Evolutionary conservation across 2,113 vertebrate genomes (phyloP).

Genomic region (Lates calcarifer): DNA sequence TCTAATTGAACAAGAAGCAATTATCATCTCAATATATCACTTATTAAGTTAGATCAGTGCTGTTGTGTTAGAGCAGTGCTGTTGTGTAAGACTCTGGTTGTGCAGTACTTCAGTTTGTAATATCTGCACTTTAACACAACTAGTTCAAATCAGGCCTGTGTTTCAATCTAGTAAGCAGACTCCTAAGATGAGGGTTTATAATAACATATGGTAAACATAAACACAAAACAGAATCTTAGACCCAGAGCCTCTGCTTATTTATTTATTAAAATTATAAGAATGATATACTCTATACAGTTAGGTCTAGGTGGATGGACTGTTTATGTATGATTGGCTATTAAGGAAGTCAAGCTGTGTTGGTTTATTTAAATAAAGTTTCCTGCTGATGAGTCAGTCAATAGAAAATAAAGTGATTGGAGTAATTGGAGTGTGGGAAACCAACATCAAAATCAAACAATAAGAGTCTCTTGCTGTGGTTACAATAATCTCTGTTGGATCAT

Average conservation of each 20-base stretch:
- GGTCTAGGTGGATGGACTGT: too few species aligned
- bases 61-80: background rate
- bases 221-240: slow-evolving; percentile 52
- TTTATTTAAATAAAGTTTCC: slow-evolving; percentile 66
- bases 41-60: too few species aligned
- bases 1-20: too few species aligned
- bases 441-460: slow-evolving; percentile 18
- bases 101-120: background rate
- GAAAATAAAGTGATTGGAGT: slow-evolving; percentile 12
- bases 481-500: background rate
- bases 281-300: too few species aligned
- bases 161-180: slow-evolving; percentile 36
- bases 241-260: slow-evolving; percentile 65
- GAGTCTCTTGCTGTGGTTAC: background rate
- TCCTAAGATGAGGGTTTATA: slow-evolving; percentile 42
- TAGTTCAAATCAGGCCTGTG: background rate
- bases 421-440: slow-evolving; percentile 21
- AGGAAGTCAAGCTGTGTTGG: too few species aligned
- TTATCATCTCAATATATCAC: too few species aligned
- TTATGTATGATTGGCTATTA: too few species aligned
- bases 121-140: slow-evolving; percentile 16
- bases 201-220: slow-evolving; percentile 50
- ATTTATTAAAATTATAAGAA: too few species aligned
- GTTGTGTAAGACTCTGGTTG: too few species aligned
- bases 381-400: background rate